These are phyloP conservation scores for Zoanthus sansibaricus DNA, from an alignment of 92 coral and sea anemone species.

Conservation along the genomic window DNA sequence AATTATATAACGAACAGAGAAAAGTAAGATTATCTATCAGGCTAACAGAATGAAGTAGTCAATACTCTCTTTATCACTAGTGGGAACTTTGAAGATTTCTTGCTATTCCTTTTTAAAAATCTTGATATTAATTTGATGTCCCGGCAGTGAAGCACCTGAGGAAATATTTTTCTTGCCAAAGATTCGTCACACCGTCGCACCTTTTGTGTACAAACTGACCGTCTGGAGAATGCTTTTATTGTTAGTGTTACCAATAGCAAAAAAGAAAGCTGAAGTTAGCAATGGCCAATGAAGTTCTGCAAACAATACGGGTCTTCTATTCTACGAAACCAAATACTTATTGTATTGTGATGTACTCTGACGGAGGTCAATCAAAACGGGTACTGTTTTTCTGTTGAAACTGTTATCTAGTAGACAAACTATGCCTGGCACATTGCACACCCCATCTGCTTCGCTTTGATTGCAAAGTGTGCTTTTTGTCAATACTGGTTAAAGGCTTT, in stretches of 20 bases:
- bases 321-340: slow-evolving; percentile 35
- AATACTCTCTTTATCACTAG: background rate
- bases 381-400: slow-evolving; percentile 47
- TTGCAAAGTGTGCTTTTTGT: slow-evolving; percentile 47
- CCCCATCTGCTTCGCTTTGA: slow-evolving; percentile 48
- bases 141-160: slow-evolving; percentile 29
- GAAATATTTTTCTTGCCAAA: slow-evolving; percentile 37
- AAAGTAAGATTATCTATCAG: background rate
- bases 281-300: slow-evolving; percentile 31
- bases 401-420: slow-evolving; percentile 32
- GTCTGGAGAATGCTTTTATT: slow-evolving; percentile 33
- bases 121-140: background rate
- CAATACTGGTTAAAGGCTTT: slow-evolving; percentile 29
- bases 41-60: background rate
- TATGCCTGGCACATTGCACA: slow-evolving; percentile 7
- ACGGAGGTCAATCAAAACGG: slow-evolving; percentile 47
- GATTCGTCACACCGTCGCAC: slow-evolving; percentile 37
- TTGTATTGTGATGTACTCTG: slow-evolving; percentile 46
- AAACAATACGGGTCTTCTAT: slow-evolving; percentile 40
- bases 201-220: slow-evolving; percentile 42
- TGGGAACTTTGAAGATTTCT: background rate
- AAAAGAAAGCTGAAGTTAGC: slow-evolving; percentile 10
- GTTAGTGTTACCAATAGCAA: slow-evolving; percentile 30
- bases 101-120: background rate
- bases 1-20: slow-evolving; percentile 41